These are phyloP conservation scores for Acinonyx jubatus DNA, from an alignment of 2,113 vertebrate genomes.

Conservation along the genomic window DNA sequence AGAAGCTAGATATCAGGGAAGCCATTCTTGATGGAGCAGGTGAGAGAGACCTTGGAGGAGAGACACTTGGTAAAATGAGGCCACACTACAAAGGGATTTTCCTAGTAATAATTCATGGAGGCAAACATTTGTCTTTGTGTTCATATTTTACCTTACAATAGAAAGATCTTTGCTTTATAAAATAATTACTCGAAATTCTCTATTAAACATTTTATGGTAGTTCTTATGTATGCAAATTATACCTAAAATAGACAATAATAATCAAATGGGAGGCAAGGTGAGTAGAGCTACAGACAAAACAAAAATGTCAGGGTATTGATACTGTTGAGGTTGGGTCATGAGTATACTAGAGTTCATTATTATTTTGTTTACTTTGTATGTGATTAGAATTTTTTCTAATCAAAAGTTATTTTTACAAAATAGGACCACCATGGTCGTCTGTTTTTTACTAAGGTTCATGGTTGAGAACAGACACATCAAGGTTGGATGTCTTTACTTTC, in stretches of 20 bases:
- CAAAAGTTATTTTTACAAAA: neutral
- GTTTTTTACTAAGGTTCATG: neutral
- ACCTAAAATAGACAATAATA: neutral
- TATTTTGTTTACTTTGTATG: neutral
- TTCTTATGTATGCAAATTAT: neutral
- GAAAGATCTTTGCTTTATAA: neutral
- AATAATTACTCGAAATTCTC: neutral
- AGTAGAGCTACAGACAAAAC: neutral
- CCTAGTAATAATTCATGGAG: neutral
- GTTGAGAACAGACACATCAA: neutral
- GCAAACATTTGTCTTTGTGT: neutral
- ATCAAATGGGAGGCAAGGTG: neutral
- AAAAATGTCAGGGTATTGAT: neutral
- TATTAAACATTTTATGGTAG: neutral
- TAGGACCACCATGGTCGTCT: neutral
- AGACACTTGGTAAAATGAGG: neutral
- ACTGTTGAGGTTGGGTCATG: neutral
- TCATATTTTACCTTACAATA: neutral
- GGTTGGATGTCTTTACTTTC: neutral
- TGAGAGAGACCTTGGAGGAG: neutral
- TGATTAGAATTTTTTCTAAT: neutral
- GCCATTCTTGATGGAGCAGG: neutral
- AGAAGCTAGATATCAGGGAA: neutral
- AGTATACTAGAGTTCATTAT: neutral
- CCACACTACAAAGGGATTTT: rapidly evolving